Base-by-base conservation (phyloP, 2,797 vertebrate genomes). In the Carduelis carduelis region DNA sequence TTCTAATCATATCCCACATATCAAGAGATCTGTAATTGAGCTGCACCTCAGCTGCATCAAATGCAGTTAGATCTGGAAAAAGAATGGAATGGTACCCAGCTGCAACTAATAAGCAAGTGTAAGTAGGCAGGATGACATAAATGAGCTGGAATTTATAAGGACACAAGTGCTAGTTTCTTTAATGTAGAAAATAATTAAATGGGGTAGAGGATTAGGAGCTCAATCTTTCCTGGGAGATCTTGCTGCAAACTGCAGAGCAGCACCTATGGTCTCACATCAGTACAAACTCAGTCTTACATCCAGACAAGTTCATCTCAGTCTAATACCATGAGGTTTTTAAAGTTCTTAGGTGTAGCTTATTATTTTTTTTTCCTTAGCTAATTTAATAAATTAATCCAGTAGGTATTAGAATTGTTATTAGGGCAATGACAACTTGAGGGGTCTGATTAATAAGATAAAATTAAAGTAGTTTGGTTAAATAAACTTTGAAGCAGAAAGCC, bases 401-500 rank as follows among this genome's bases (percentile, higher is more conserved):
- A 90, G 59, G 47, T 95, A 78, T 94, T 95, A 2, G 6, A 81
- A 79, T 81, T 89, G 52, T 79, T 79, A 56, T 77, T 89, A 83
- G 41, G 63, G 63, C 76, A 92, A 41, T 88, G 87, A 85, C 55
- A 90, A 72, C 70, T 76, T 76, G 59, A 92, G 76, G 34, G 28
- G 60, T 88, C n/a, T 84, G 52, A 65, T 93, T 96, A 96, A 90
- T 86, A 88, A 87, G 82, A 87, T 90, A 94, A 91, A 95, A 91
- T 66, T 92, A 60, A 76, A 91, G 66, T 93, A 91, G 59, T 93
- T 90, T 75, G 47, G 64, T 93, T 96, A 95, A 95, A 93, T 96
- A 96, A 96, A 96, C 94, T 89, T 95, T 15, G 78, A 93, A 92
- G 82, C 85, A 85, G 53, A 91, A 96, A 93, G 89, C 81, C 84